Base-by-base conservation (phyloP, 2,797 vertebrate species). In the Ceryle rudis region DNA sequence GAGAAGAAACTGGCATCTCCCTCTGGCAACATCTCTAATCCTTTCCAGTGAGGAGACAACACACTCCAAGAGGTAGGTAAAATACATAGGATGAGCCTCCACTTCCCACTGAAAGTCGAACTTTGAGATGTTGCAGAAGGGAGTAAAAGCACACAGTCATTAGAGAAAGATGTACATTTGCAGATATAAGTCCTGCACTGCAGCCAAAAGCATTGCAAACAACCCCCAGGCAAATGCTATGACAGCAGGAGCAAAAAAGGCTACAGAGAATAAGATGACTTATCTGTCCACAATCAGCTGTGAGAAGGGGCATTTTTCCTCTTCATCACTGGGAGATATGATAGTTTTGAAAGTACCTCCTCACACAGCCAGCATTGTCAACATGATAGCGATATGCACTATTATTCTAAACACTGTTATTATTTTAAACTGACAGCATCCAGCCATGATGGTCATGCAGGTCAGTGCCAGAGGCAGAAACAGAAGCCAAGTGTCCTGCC, bases 371-470 rank as follows among this genome's bases (percentile, higher is more conserved):
- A 91, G 11, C 2, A 23, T 5, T 89, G 22, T 31, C 37, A 77
- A 29, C 8, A 31, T 31, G 42, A 44, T 1, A 71, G 11, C 0
- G 2, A 31, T 15, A 58, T 3, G 4, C n/a, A 23, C 17, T 19
- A 29, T 25, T 0, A 6, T 88, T 80, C 60, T 60, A 47, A 78
- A 33, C 22, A 33, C 22, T 57, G 7, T 41, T 41, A 41, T 41
- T 41, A 41, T 41, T 41, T 41, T 41, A 41, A 41, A 33, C 22
- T 57, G 7, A 55, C 42, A 78, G 61, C 42, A 74, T 67, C 35
- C 22, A 78, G 18, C 5, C 6, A 10, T 6, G 9, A 11, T 79
- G 22, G 44, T 74, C 7, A 5, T 41, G 20, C 10, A 71, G 44
- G 54, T 82, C 69, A 65, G 4, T 42, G 26, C 15, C 23, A 58